Base-by-base conservation (phyloP, 2,888 invertebrate species). In the Ashinkailepas kermadecensis region DNA sequence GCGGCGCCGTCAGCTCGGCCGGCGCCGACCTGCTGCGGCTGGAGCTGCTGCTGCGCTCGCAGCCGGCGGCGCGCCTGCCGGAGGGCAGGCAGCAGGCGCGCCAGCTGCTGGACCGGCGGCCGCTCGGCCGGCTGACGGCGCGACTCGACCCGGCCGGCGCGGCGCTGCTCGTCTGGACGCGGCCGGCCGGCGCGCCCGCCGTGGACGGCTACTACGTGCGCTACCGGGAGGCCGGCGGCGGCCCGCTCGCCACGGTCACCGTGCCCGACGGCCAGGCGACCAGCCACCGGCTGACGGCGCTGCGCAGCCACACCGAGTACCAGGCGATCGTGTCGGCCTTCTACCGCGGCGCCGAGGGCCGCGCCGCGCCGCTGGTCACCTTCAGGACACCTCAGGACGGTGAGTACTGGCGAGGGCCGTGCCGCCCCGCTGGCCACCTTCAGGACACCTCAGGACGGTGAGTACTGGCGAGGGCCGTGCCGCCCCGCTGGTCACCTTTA, bases 21-120 rank as follows among this genome's bases (percentile, higher is more conserved):
- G 79, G 79, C 59, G 11, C 79, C 23, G 79, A 79, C 59, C 79
- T 79, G 79, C 79, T 79, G 58, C 59, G 23, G 23, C 58, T 79
- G 23, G 79, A 79, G 59, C 79, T 79, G 57, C 79, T 79, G 57
- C 79, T 79, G 59, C 57, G 79, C 23, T 79, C 79, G 12, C 79
- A 79, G 79, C 79, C 79, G 59, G 79, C 79, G 1, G 79, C 57
- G 12, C n/a, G 9, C 15, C 79, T 79, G 79, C 13, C 23, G 23
- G 15, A 58, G 7, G 58, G n/a, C 12, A 23, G n/a, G 13, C 79
- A 59, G 58, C 79, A 59, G 79, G 58, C 57, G 25, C 79, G 79
- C 23, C 79, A 59, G 58, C 58, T 79, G 57, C 79, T 79, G 58
- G 79, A 57, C n/a, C 58, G 59, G 6, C 23, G 57, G 58, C 79